Base-by-base conservation (phyloP, 2,113 vertebrate species). In the Leptodactylus fuscus region DNA sequence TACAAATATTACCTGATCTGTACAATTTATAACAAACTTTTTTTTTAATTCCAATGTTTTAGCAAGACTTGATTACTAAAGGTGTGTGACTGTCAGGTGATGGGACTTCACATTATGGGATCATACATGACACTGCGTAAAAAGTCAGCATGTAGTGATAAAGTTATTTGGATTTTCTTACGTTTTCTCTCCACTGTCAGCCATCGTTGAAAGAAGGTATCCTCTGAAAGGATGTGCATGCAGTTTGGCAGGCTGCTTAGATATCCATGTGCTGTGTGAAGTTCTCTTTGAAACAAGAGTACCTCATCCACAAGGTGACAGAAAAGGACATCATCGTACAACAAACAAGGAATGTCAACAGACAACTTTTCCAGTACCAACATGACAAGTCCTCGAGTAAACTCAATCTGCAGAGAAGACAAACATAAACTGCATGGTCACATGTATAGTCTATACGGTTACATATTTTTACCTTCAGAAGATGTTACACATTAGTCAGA, bases 221-320 rank as follows among this genome's bases (percentile, higher is more conserved):
- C 96, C 81, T 99, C 97, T 15, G 97, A 96, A 0, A 99, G 92
- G 87, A 99, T 96, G 84, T 98, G 95, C 90, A 98, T 94, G 85
- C 96, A 94, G 0, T 94, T 96, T 5, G 97, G 96, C 34, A 96
- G 91, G 49, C 83, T 89, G 70, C 89, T 84, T 13, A 96, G 96
- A 87, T 97, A 99, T 0, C 92, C 91, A 1, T 97, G 96, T 75
- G 92, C 92, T 11, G 89, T 91, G 38, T 97, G 94, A 1, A 99
- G 92, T 90, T 99, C 98, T 89, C 96, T 97, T 91, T 99, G 98
- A 89, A 99, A 99, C 0, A 97, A 93, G 86, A 99, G 95, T 49
- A 97, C 93, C 88, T 99, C 98, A 82, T 99, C 98, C 93, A 99
- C 96, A 89, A 99, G 90, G 90, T 99, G 98, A 88, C 96, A 99